phyloP scores from a whole-genome alignment of 1,140 invertebrate species.

The Drosophila persimilis region DNA sequence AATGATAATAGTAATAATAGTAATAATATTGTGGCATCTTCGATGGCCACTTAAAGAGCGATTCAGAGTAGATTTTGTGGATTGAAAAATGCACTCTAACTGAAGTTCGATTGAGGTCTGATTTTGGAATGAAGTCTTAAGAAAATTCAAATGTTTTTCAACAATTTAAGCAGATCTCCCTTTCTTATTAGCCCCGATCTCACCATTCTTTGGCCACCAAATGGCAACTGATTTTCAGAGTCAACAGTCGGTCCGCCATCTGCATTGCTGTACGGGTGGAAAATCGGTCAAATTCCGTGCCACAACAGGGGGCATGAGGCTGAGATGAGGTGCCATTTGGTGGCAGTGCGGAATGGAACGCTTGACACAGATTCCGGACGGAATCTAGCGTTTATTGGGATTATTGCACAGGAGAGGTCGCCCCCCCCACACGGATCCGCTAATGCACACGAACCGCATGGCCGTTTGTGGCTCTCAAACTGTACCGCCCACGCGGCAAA shows the following conservation, averaged over 20 bases:
- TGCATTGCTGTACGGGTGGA: not conserved
- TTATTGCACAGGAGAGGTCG: constrained; percentile 12
- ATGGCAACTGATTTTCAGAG: not conserved
- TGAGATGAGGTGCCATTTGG: not conserved
- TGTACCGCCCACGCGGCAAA: constrained; percentile 51
- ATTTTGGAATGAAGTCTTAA: too few species aligned
- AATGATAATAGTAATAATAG: constrained; percentile 4
- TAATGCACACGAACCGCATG: constrained; percentile 36
- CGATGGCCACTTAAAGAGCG: constrained; percentile 9
- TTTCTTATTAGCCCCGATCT: too few species aligned
- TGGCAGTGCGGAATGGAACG: constrained; percentile 16
- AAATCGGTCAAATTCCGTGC: too few species aligned
- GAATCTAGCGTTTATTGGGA: constrained; percentile 52
- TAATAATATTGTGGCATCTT: constrained; percentile 17
- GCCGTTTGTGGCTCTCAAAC: constrained; percentile 43
- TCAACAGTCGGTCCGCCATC: constrained; percentile 6
- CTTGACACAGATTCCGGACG: constrained; percentile 57
- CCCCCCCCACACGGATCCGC: not conserved
- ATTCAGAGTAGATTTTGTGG: not conserved
- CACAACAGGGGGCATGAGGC: too few species aligned
- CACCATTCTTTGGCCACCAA: too few species aligned
- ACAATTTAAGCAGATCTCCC: not conserved
- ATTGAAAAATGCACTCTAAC: too few species aligned
- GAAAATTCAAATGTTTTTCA: not conserved
- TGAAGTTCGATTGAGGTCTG: not conserved